Base-by-base conservation (phyloP, 2,888 invertebrate species). In the Bellardia pandia region DNA sequence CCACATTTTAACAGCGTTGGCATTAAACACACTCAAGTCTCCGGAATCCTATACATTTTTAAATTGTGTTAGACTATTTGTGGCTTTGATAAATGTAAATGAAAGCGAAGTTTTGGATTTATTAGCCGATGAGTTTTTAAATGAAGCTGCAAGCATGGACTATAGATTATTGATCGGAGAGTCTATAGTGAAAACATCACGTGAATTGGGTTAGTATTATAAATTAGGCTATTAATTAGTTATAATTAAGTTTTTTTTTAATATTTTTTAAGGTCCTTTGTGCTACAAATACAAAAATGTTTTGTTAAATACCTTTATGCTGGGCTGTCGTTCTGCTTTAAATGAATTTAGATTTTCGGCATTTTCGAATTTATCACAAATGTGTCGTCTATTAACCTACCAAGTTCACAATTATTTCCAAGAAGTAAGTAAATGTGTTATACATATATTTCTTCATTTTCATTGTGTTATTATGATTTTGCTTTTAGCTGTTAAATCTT, bases 31-130 rank as follows among this genome's bases (percentile, higher is more conserved):
- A 0, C 89, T 94, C 0, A 93, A 92, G 76, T 89, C 91, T 37
- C 90, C 90, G 33, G 94, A 94, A 58, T 93, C 93, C 2, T 94
- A 93, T 64, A 92, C 93, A 2, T 94, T 93, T 75, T 90, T 94
- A 1, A 94, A 94, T 88, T 92, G 93, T 60, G 92, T 94, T 45
- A 90, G 93, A 6, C 86, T 94, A 0, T 91, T 94, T 87, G 92
- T 91, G 16, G 90, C 90, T 1, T 74, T 94, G 58, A 89, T 92
- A 13, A 89, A 92, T 82, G 86, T 92, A 0, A 91, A 93, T 90
- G 92, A 93, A 84, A 71, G 89, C 0, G 92, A 93, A 76, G 92
- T 94, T 4, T 74, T 94, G 62, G 93, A 93, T n/a, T 88, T 91
- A 8, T 89, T 94, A 13, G 90, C 92, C 30, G 92, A 92, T 68